These are phyloP conservation scores for Poecilia gillii DNA, from an alignment of 2,797 vertebrate genomes.

Conservation along the genomic window DNA sequence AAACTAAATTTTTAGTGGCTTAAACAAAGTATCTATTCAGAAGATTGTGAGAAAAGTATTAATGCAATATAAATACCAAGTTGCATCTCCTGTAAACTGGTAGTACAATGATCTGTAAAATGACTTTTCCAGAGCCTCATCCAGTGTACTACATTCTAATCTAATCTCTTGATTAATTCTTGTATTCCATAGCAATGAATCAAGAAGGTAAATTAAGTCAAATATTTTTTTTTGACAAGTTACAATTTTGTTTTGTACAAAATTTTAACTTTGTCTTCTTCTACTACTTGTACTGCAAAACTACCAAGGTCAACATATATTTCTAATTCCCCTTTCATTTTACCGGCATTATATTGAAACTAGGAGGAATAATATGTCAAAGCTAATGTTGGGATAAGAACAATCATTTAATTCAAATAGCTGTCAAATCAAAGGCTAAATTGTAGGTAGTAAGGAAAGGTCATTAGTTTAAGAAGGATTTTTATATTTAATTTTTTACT, in stretches of 20 bases:
- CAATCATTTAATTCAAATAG: slow-evolving; percentile 33
- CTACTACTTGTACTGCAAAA: background rate
- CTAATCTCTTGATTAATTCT: too few species aligned
- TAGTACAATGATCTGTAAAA: too few species aligned
- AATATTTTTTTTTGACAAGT: background rate
- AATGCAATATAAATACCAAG: too few species aligned
- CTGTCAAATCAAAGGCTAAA: slow-evolving; percentile 40
- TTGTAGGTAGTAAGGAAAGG: slow-evolving; percentile 51
- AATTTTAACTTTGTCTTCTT: background rate
- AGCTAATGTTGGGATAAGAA: slow-evolving; percentile 25
- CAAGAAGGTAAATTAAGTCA: too few species aligned
- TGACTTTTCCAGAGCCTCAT: too few species aligned
- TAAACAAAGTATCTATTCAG: too few species aligned
- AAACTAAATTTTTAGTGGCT: too few species aligned
- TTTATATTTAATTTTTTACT: slow-evolving; percentile 51
- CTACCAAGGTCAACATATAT: background rate
- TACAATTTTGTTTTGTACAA: background rate
- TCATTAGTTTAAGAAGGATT: slow-evolving; percentile 38
- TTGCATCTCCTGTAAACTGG: too few species aligned
- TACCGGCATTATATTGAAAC: background rate
- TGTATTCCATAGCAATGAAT: too few species aligned
- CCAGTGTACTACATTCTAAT: too few species aligned
- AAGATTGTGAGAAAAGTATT: too few species aligned
- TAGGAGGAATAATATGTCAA: slow-evolving; percentile 34
- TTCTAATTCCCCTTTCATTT: background rate